These are phyloP conservation scores for Leucania comma DNA, from an alignment of 2,888 invertebrate genomes.

Conservation along the genomic window DNA sequence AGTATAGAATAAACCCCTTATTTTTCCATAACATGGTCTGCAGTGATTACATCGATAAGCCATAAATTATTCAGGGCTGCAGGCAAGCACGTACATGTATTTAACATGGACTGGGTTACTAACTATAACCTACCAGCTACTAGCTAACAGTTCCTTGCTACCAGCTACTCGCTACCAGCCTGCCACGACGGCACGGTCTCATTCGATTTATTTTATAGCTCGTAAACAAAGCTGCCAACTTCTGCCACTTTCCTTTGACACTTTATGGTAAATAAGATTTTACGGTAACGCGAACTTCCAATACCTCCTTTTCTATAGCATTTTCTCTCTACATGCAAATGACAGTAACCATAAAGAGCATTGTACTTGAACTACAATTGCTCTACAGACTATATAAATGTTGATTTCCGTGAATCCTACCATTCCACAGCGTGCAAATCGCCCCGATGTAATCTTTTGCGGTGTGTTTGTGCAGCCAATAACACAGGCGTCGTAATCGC, in stretches of 20 bases:
- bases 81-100: slow-evolving; percentile 49
- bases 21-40: slow-evolving; percentile 44
- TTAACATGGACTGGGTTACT: slow-evolving; percentile 49
- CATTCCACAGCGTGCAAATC: slow-evolving; percentile 59
- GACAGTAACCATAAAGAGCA: slow-evolving; percentile 75
- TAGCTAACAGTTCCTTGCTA: slow-evolving; percentile 12
- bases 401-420: slow-evolving; percentile 67
- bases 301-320: slow-evolving; percentile 77
- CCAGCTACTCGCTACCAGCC: not conserved
- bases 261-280: slow-evolving; percentile 88
- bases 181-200: slow-evolving; percentile 75
- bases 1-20: slow-evolving; percentile 36
- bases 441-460: slow-evolving; percentile 54
- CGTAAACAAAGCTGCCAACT: slow-evolving; percentile 87
- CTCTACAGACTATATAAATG: slow-evolving; percentile 72
- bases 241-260: slow-evolving; percentile 83
- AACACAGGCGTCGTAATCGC: slow-evolving; percentile 51
- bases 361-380: slow-evolving; percentile 72
- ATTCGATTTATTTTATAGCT: slow-evolving; percentile 89
- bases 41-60: slow-evolving; percentile 51
- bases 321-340: slow-evolving; percentile 83
- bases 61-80: slow-evolving; percentile 51
- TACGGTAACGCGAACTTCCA: slow-evolving; percentile 80
- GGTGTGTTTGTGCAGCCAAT: slow-evolving; percentile 45
- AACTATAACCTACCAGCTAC: slow-evolving; percentile 4